Conservation (phyloP, 37 sponge, comb jelly and placozoan species). For the Mnemiopsis leidyi region DNA sequence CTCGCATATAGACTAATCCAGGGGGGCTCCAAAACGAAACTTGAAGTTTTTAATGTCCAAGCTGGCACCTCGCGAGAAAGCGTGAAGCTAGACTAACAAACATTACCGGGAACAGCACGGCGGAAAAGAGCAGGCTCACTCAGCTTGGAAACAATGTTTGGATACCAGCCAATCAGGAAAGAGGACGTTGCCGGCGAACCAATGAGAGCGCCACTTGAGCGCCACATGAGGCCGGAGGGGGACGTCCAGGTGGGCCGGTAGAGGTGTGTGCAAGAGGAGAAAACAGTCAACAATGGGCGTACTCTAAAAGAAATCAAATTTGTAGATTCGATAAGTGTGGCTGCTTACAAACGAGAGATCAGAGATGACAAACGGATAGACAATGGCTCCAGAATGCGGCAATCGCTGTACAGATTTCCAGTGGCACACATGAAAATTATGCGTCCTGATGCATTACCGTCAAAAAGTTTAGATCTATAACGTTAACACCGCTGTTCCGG, state of each 20-base stretch:
- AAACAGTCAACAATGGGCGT: not conserved
- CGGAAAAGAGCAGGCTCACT: not conserved
- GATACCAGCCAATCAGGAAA: not conserved
- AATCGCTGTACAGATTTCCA: too few relatives aligned
- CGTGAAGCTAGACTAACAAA: not conserved
- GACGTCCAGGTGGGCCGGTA: not conserved
- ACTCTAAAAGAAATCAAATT: not conserved
- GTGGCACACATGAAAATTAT: too few relatives aligned
- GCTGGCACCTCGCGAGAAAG: not conserved
- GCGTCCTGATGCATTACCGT: too few relatives aligned
- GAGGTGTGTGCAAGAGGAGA: too few relatives aligned
- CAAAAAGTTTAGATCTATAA: too few relatives aligned
- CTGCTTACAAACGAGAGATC: too few relatives aligned
- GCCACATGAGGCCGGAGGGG: too few relatives aligned
- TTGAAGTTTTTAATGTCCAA: not conserved
- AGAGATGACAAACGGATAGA: too few relatives aligned
- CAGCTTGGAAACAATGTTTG: not conserved
- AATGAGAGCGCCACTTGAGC: not conserved
- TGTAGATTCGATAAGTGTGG: not conserved
- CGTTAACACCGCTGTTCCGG: too few relatives aligned
- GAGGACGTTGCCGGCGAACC: not conserved
- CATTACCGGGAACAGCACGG: not conserved
- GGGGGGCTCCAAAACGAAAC: not conserved
- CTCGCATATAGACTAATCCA: not conserved
- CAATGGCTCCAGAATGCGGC: too few relatives aligned